Evolutionary conservation across 2,888 invertebrate genomes (phyloP), one percentile per base, ranked within the genome.

Genomic region (Cataglyphis cursor): DNA sequence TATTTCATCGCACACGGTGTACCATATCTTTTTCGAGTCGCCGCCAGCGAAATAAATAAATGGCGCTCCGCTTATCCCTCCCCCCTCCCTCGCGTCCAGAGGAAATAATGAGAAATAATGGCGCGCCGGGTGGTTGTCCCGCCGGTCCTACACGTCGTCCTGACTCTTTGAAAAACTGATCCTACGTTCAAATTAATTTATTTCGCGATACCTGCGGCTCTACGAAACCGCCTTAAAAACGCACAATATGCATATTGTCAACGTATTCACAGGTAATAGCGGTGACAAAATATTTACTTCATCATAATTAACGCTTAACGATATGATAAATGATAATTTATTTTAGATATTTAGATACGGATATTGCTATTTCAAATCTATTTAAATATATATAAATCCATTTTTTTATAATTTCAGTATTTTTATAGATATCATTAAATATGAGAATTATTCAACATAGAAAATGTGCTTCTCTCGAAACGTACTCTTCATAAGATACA

Each of bases 91-190:
- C 72, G 24, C 72, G 72, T 72, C 78, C 72, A 72, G 24, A 72
- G 78, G 72, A 80, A 80, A 72, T 80, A 80, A 80, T 80, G 78
- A 80, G 78, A 80, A 80, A 70, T 80, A 80, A 80, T 72, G 59
- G 78, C 59, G 78, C 59, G 57, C 78, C n/a, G 59, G 78, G 59
- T 78, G 72, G 78, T 72, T 80, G 72, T 80, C 78, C 78, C 72
- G 72, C 72, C 59, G 78, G 78, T 80, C 72, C 78, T 80, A 70
- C 72, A 72, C 78, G 78, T 80, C 78, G 78, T 72, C 78, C 59
- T 61, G 59, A 48, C 44, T 61, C 78, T 80, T 80, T 70, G 78
- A 80, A 80, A 80, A 80, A 80, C 78, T 80, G 78, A 80, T 80
- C 59, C 78, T 51, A 31, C 24, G 59, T 35, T 72, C 59, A 80